These are phyloP conservation scores for Zaprionus obscuricornis DNA, from an alignment of 2,888 invertebrate genomes.

Conservation along the genomic window DNA sequence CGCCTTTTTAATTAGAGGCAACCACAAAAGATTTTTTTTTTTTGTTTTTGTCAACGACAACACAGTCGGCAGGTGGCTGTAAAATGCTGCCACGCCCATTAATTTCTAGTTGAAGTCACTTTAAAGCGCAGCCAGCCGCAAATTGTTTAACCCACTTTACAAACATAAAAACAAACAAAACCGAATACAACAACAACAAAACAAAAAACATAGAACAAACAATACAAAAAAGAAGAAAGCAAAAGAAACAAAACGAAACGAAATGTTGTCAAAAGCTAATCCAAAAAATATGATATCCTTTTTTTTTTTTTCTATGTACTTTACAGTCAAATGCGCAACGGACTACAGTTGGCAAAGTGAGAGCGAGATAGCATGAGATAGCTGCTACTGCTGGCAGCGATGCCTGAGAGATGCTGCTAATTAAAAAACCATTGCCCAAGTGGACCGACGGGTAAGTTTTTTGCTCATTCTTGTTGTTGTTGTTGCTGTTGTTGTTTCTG, in stretches of 20 bases:
- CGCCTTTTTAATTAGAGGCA: slow-evolving; percentile 71
- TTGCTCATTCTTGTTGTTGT: slow-evolving; percentile 1
- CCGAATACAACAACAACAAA: no score
- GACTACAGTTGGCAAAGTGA: slow-evolving; percentile 11
- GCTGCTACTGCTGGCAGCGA: background rate
- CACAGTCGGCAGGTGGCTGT: background rate
- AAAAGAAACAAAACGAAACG: background rate
- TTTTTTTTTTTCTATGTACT: slow-evolving; percentile 28
- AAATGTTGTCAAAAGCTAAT: slow-evolving; percentile 53
- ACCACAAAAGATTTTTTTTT: slow-evolving; percentile 69
- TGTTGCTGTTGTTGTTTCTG: background rate
- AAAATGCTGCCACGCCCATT: slow-evolving; percentile 17
- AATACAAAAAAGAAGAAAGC: slow-evolving; percentile 1
- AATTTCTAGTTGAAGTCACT: slow-evolving; percentile 20
- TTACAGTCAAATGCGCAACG: slow-evolving; percentile 55
- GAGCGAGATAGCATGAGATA: slow-evolving; percentile 1
- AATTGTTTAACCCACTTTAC: slow-evolving; percentile 54
- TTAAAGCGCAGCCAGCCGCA: slow-evolving; percentile 46
- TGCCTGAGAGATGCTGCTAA: slow-evolving; percentile 40
- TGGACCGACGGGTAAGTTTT: slow-evolving; percentile 49
- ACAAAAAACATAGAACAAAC: slow-evolving; percentile 5
- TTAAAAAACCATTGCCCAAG: slow-evolving; percentile 45
- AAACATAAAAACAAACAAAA: slow-evolving; percentile 14
- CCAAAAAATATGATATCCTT: slow-evolving; percentile 51
- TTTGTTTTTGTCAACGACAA: slow-evolving; percentile 47